Evolutionary conservation across 1,140 invertebrate species (phyloP).

Genomic region (Ceratitis capitata): DNA sequence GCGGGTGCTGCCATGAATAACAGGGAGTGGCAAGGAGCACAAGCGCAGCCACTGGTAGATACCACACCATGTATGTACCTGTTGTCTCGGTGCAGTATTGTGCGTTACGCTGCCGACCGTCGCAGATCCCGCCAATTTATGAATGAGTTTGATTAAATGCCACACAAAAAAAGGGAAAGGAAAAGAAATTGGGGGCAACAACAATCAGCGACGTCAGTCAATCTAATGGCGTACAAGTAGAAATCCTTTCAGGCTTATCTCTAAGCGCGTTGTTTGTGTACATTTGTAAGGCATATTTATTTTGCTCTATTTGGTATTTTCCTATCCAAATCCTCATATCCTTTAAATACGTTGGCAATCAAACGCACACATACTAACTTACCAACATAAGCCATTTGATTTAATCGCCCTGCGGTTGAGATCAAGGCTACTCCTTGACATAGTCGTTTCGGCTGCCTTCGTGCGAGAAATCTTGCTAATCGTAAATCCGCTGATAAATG

Average conservation of each 20-base stretch:
- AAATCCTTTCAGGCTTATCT: conserved; percentile 6
- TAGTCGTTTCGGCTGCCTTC: not conserved
- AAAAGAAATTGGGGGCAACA: not conserved
- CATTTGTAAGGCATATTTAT: not conserved
- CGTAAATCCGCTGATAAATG: conserved; percentile 23
- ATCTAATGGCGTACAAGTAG: not conserved
- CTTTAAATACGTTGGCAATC: not conserved
- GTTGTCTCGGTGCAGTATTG: not conserved
- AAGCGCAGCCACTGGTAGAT: not conserved
- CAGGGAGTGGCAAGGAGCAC: not conserved
- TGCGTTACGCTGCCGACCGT: not conserved
- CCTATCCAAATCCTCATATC: not conserved
- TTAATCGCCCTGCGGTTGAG: not conserved
- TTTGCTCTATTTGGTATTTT: not conserved
- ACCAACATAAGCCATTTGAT: not conserved
- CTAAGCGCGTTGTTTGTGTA: not conserved
- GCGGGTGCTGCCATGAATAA: not conserved
- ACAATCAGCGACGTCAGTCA: not conserved
- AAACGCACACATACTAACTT: not conserved
- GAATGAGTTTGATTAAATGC: conserved; percentile 36
- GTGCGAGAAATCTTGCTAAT: not conserved
- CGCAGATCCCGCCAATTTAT: conserved; percentile 30
- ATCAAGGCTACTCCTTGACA: not conserved
- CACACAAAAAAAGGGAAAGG: not conserved
- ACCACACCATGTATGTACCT: not conserved